phyloP scores from a whole-genome alignment of 2,113 vertebrate species.

The Megaleporinus macrocephalus region DNA sequence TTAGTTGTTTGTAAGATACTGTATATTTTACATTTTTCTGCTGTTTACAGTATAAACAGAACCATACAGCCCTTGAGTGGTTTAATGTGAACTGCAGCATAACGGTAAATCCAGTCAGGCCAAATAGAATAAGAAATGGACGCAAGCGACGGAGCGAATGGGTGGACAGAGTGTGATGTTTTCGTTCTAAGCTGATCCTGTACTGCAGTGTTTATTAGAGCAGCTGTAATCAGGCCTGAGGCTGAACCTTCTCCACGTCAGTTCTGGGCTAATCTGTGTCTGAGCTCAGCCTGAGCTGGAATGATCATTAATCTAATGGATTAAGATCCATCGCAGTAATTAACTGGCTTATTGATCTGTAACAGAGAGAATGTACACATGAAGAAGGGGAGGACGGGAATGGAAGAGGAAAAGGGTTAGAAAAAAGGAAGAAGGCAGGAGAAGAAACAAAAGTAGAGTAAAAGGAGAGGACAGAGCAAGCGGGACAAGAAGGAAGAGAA shows the following conservation, averaged over 20 bases:
- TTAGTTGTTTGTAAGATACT: too few relatives aligned
- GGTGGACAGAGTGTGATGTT: not conserved
- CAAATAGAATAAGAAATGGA: too few relatives aligned
- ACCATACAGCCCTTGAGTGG: too few relatives aligned
- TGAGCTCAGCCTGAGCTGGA: conserved; percentile 50
- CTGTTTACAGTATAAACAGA: too few relatives aligned
- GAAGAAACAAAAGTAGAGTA: not conserved
- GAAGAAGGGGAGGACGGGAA: conserved; percentile 23
- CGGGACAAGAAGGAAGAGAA: too few relatives aligned
- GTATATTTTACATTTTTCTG: too few relatives aligned
- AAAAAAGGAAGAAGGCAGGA: not conserved
- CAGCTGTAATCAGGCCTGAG: conserved; percentile 25
- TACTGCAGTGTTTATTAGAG: not conserved
- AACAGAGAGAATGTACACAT: conserved; percentile 57
- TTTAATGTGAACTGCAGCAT: too few relatives aligned
- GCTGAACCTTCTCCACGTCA: not conserved
- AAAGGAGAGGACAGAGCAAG: not conserved
- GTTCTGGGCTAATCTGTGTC: conserved; percentile 36
- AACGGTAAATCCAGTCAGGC: too few relatives aligned
- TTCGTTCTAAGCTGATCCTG: not conserved
- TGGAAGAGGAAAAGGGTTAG: not conserved
- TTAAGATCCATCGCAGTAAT: conserved; percentile 71
- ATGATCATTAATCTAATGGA: conserved; percentile 55
- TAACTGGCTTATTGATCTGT: conserved; percentile 74
- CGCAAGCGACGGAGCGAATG: too few relatives aligned